Conservation (phyloP, 1,140 invertebrate genomes). For the Drosophila truncata region DNA sequence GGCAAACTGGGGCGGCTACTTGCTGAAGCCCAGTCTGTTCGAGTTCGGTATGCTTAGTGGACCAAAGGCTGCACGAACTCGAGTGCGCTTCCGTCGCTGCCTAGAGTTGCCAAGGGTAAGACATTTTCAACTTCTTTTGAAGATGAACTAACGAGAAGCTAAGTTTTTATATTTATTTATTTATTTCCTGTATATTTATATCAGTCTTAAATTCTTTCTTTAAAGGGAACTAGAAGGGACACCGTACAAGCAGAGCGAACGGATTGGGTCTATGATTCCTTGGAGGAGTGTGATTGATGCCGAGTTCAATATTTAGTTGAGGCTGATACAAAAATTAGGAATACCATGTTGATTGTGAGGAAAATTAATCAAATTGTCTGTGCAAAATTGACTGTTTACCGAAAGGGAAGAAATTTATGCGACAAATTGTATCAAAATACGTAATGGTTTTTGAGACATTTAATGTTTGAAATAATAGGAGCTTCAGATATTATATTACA, state of each 20-base stretch:
- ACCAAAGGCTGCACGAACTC: not conserved
- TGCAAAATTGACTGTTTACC: not conserved
- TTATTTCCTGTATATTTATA: not conserved
- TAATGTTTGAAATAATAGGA: too few species aligned
- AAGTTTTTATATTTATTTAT: not conserved
- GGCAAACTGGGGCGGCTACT: constrained; percentile 56
- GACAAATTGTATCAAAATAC: too few species aligned
- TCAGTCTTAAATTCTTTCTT: not conserved
- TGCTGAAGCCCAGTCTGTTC: constrained; percentile 45
- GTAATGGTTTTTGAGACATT: too few species aligned
- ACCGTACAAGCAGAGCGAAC: constrained; percentile 34
- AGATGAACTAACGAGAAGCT: not conserved
- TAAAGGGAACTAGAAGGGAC: constrained; percentile 35
- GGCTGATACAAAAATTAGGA: not conserved
- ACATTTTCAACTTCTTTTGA: not conserved
- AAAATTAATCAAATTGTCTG: not conserved
- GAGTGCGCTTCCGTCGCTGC: constrained; percentile 58
- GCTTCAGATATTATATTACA: too few species aligned
- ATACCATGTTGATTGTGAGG: not conserved
- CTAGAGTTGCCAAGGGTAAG: constrained; percentile 49
- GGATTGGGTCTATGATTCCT: constrained; percentile 61
- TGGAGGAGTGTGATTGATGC: constrained; percentile 11
- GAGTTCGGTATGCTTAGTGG: constrained; percentile 39
- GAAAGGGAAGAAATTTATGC: too few species aligned
- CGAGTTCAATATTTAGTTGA: not conserved